Evolutionary conservation across 2,888 invertebrate species (phyloP).

Genomic region (Hypomecis punctinalis): DNA sequence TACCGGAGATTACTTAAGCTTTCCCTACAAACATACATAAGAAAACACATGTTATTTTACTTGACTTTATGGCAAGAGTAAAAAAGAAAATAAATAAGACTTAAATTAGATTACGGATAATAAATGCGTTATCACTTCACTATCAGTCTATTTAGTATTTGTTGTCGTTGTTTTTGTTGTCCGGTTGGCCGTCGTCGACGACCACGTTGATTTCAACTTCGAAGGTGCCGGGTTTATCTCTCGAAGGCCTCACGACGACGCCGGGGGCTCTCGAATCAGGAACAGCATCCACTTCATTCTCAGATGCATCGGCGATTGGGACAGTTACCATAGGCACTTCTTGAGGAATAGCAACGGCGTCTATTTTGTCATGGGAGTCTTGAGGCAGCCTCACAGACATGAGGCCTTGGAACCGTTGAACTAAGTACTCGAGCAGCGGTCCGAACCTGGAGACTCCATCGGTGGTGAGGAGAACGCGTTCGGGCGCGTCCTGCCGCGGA

Average conservation of each 20-base stretch:
- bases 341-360: constrained; percentile 53
- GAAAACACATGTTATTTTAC: constrained; percentile 52
- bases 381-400: constrained; percentile 88
- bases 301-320: constrained; percentile 65
- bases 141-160: constrained; percentile 35
- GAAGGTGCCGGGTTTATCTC: constrained; percentile 73
- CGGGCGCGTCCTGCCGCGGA: constrained; percentile 64
- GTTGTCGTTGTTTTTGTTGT: constrained; percentile 60
- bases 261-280: constrained; percentile 76
- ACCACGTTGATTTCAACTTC: constrained; percentile 76
- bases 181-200: constrained; percentile 75
- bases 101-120: constrained; percentile 36
- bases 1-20: constrained; percentile 4
- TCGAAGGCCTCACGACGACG: constrained; percentile 69
- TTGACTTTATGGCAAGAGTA: constrained; percentile 74
- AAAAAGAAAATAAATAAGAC: constrained; percentile 66
- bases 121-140: constrained; percentile 54
- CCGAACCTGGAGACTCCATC: constrained; percentile 86
- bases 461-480: constrained; percentile 66
- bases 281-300: constrained; percentile 79
- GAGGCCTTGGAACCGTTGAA: constrained; percentile 88
- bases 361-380: constrained; percentile 82
- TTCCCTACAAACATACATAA: constrained; percentile 15
- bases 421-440: constrained; percentile 87
- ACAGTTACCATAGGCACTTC: constrained; percentile 41